phyloP scores from a whole-genome alignment of 2,888 invertebrate species.

The Pyralis farinalis region DNA sequence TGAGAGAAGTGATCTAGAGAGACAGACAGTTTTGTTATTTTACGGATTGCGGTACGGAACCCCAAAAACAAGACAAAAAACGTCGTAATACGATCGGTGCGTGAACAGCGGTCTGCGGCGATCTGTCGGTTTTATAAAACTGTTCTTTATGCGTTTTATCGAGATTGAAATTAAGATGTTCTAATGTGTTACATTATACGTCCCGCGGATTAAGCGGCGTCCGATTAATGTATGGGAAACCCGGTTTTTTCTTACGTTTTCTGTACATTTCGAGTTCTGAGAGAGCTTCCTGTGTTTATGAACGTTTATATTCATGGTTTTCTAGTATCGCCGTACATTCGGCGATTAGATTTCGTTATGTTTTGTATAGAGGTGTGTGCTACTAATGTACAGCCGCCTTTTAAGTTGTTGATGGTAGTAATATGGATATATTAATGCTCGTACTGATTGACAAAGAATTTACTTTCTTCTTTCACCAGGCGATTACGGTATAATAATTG shows the following conservation, averaged over 20 bases:
- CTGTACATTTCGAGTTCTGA: slow-evolving; percentile 10
- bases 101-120: slow-evolving; percentile 35
- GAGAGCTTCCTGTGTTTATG: slow-evolving; percentile 28
- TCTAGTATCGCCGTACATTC: not conserved
- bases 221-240: slow-evolving; percentile 25
- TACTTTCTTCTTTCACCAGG: too few species aligned
- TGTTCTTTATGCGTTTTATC: slow-evolving; percentile 65
- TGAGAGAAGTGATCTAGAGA: too few species aligned
- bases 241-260: slow-evolving; percentile 23
- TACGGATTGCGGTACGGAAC: too few species aligned
- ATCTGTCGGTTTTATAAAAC: slow-evolving; percentile 51
- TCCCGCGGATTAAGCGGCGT: slow-evolving; percentile 12
- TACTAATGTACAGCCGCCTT: not conserved
- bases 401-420: too few species aligned
- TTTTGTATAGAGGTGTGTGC: not conserved
- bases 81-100: not conserved
- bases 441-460: too few species aligned
- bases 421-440: too few species aligned
- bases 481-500: too few species aligned
- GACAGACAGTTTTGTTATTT: too few species aligned
- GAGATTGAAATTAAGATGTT: slow-evolving; percentile 74
- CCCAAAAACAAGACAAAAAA: too few species aligned
- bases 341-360: not conserved
- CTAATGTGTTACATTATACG: slow-evolving; percentile 48
- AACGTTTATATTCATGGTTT: slow-evolving; percentile 13